Percentiles rank a stretch among this genome's conserved stretches.
Conservation (phyloP, 1,140 invertebrate species). For the Conus betulinus region DNA sequence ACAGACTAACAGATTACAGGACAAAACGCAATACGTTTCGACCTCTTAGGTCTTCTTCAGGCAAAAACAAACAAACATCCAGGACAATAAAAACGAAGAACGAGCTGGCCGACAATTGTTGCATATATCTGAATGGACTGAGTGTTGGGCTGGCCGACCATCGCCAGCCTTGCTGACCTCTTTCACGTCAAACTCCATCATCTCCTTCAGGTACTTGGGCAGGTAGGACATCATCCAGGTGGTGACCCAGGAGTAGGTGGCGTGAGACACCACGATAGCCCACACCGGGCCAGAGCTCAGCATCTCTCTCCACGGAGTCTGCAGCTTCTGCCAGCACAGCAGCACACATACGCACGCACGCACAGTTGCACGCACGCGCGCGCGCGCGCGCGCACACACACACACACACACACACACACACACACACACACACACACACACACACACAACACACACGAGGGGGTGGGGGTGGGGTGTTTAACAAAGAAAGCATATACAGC, state of each 20-base stretch:
- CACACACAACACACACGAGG: too few species aligned
- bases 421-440: not conserved
- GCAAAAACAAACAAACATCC: too few species aligned
- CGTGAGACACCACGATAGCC: conserved; percentile 91
- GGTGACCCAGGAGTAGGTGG: conserved; percentile 91
- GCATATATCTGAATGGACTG: too few species aligned
- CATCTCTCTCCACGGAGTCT: conserved; percentile 83
- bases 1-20: too few species aligned
- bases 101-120: too few species aligned
- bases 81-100: too few species aligned
- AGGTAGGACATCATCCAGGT: conserved; percentile 93
- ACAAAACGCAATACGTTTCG: too few species aligned
- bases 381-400: not conserved
- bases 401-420: not conserved
- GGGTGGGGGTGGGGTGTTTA: too few species aligned
- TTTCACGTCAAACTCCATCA: conserved; percentile 89
- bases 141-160: too few species aligned
- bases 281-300: conserved; percentile 88
- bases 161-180: conserved; percentile 76
- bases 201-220: conserved; percentile 93
- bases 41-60: too few species aligned
- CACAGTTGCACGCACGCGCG: not conserved
- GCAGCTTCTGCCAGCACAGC: not conserved
- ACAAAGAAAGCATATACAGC: too few species aligned
- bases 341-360: not conserved